A percentile compares a stretch with the other conserved stretches of the same genome.
Conservation (phyloP, 2,888 invertebrate genomes). For the Entomobrya proxima region DNA sequence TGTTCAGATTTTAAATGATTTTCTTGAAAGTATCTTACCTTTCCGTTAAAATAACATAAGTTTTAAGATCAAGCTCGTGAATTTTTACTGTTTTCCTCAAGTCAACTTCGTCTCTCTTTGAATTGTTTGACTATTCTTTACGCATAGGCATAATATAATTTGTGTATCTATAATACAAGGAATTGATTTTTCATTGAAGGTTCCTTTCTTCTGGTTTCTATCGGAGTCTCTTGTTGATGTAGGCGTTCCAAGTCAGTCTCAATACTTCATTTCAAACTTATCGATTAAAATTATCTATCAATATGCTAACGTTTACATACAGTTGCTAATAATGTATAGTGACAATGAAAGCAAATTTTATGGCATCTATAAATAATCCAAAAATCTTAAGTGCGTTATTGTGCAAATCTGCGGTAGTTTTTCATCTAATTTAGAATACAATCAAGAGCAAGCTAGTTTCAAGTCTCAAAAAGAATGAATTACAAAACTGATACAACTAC, state of each 20-base stretch:
- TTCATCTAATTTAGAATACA: too few relatives aligned
- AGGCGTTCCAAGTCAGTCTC: conserved; percentile 64
- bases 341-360: too few relatives aligned
- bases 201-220: background rate
- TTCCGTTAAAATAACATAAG: conserved; percentile 1
- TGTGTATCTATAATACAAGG: background rate
- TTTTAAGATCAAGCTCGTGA: conserved; percentile 37
- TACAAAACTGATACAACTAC: conserved; percentile 3
- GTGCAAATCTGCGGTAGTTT: too few relatives aligned
- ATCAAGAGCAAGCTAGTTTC: too few relatives aligned
- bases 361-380: too few relatives aligned
- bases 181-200: conserved; percentile 9
- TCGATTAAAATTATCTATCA: too few relatives aligned
- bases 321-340: too few relatives aligned
- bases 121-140: conserved; percentile 13
- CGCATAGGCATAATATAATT: background rate
- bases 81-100: background rate
- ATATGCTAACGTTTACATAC: too few relatives aligned
- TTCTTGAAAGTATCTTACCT: background rate
- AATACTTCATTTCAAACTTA: conserved; percentile 30
- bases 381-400: too few relatives aligned
- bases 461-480: too few relatives aligned
- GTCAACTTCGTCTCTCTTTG: background rate
- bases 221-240: conserved; percentile 56
- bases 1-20: background rate